phyloP scores from a whole-genome alignment of 2,113 vertebrate genomes.

The Erythrolamprus reginae region DNA sequence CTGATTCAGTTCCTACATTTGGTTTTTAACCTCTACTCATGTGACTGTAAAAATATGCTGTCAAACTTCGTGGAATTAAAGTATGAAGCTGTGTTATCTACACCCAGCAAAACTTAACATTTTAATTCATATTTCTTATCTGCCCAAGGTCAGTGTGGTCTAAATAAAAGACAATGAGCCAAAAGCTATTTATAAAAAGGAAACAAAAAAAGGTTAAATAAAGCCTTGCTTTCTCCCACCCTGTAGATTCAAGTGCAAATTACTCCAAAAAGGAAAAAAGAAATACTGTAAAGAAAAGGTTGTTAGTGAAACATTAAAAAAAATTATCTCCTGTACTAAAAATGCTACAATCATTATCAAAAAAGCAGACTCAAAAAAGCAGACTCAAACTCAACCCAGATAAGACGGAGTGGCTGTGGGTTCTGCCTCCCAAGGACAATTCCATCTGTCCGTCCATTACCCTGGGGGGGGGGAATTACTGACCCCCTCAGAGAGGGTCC shows the following conservation, averaged over 20 bases:
- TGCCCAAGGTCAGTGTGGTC: constrained; percentile 26
- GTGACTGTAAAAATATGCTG: constrained; percentile 18
- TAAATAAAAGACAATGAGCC: constrained; percentile 29
- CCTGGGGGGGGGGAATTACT: too few species aligned
- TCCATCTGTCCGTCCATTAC: too few species aligned
- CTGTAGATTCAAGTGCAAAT: constrained; percentile 5
- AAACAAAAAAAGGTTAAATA: neutral
- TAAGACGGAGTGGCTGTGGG: too few species aligned
- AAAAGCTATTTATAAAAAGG: constrained; percentile 33
- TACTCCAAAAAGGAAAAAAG: constrained; percentile 11
- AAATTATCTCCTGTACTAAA: neutral
- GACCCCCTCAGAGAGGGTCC: too few species aligned
- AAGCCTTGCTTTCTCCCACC: constrained; percentile 2
- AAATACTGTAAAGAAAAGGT: neutral
- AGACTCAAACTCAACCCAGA: too few species aligned
- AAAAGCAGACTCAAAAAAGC: too few species aligned
- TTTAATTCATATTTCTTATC: constrained; percentile 55
- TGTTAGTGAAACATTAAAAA: neutral
- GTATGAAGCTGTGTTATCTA: constrained; percentile 33
- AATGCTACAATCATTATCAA: neutral
- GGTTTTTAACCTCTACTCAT: constrained; percentile 21
- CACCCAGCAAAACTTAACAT: constrained; percentile 30
- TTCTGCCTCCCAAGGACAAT: too few species aligned
- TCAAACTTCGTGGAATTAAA: neutral
- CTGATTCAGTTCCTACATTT: constrained; percentile 29